phyloP scores from a whole-genome alignment of 2,888 invertebrate genomes.

The Carabus problematicus region DNA sequence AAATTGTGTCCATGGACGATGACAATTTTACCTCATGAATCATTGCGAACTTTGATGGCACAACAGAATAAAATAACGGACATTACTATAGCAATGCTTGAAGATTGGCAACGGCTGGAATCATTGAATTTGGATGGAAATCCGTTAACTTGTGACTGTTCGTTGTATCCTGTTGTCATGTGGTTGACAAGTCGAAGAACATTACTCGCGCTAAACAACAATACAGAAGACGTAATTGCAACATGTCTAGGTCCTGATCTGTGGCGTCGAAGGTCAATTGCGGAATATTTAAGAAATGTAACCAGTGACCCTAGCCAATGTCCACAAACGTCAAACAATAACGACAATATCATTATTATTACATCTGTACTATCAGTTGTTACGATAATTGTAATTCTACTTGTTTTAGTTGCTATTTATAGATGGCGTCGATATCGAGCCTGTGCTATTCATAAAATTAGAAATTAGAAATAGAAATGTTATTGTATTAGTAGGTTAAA shows the following conservation, averaged over 20 bases:
- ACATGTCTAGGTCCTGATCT: conserved; percentile 22
- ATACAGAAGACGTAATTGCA: conserved; percentile 17
- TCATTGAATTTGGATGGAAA: conserved; percentile 59
- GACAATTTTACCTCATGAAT: conserved; percentile 61
- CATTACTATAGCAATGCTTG: conserved; percentile 64
- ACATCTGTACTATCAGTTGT: not conserved
- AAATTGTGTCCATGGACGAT: conserved; percentile 63
- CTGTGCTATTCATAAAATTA: too few relatives aligned
- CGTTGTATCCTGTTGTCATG: conserved; percentile 15
- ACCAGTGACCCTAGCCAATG: not conserved
- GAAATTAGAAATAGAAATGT: too few relatives aligned
- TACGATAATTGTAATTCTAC: not conserved
- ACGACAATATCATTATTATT: not conserved
- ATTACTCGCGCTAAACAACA: not conserved
- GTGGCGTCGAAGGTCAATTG: conserved; percentile 22
- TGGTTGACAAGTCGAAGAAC: conserved; percentile 16
- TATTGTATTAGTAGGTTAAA: too few relatives aligned
- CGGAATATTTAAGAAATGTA: conserved; percentile 1
- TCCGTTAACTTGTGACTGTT: conserved; percentile 32
- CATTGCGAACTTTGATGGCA: conserved; percentile 58
- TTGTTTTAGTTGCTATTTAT: not conserved
- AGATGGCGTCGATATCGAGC: too few relatives aligned
- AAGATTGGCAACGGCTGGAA: conserved; percentile 62
- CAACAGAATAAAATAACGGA: conserved; percentile 65
- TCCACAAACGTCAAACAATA: conserved; percentile 6